Evolutionary conservation across 2,888 invertebrate species (phyloP), one percentile per base, ranked within the genome.

Genomic region (Neoitamus cyanurus): DNA sequence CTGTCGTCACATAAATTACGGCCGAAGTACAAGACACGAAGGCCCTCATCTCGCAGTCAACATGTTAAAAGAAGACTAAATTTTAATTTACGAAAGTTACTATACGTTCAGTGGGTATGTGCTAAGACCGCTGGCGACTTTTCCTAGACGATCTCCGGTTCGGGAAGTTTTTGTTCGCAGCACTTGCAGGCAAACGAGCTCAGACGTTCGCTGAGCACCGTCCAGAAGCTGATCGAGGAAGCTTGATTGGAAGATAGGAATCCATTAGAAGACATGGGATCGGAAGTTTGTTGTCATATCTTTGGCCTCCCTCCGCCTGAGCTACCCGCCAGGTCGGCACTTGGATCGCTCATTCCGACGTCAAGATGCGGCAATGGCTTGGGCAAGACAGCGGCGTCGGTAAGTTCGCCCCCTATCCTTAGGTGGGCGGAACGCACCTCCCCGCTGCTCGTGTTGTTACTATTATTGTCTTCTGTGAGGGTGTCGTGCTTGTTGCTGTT

Each of bases 251-350:
- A 48, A 48, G 75, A 42, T 13, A 58, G 13, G 87, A 83, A 85
- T 34, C 87, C 89, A 86, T 89, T 90, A 86, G 89, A 90, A 84
- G 89, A 88, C 48, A 90, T 90, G 82, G 89, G 89, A 84, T 90
- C 90, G 87, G 88, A 88, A 88, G 89, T 90, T 88, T 89, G 90
- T 89, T 91, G 91, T 91, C 91, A 91, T 89, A 91, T 91, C 87
- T 90, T 90, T 87, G 89, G 89, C 83, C 88, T 88, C 84, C 88
- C 88, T 83, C 84, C 84, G 15, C 68, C 84, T 83, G 88, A 89
- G 83, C 87, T 89, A 82, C 42, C 48, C n/a, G 13, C 36, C 3
- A 13, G 15, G 4, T 30, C 25, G 3, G 28, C 20, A 30, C 28
- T 46, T 88, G 88, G 87, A 89, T 48, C 75, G 6, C n/a, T 28